A percentile compares a stretch with the other conserved stretches of the same genome.
These are phyloP conservation scores for Esox lucius DNA, from an alignment of 2,797 vertebrate genomes.

Conservation along the genomic window DNA sequence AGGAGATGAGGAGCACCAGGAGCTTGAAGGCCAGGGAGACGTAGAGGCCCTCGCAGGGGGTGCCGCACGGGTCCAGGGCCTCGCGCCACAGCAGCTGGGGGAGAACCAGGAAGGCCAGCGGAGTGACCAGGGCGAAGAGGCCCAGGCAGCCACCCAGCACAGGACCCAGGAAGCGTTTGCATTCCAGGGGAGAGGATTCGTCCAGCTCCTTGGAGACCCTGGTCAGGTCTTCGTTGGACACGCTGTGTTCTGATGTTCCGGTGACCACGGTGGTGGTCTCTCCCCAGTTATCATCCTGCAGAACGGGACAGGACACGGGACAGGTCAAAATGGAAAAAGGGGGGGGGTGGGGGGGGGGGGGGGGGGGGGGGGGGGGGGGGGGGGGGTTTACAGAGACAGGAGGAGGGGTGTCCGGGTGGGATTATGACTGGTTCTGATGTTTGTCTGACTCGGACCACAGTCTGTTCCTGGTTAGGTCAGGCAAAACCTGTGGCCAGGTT, in stretches of 20 bases:
- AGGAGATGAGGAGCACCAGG: conserved; percentile 87
- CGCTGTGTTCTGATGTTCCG: conserved; percentile 90
- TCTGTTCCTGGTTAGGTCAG: background rate
- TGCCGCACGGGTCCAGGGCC: conserved; percentile 81
- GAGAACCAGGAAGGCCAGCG: conserved; percentile 87
- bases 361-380: too few relatives aligned
- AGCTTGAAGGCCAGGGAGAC: conserved; percentile 93
- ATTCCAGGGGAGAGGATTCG: conserved; percentile 86
- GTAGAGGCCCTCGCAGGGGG: conserved; percentile 89
- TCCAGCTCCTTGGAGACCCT: conserved; percentile 91
- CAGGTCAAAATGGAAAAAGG: background rate
- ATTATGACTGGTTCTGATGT: background rate
- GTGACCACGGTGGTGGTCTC: conserved; percentile 93
- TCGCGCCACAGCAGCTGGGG: conserved; percentile 89
- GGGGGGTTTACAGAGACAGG: background rate
- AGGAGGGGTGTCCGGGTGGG: background rate
- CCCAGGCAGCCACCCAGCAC: conserved; percentile 81
- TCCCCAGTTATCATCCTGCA: conserved; percentile 92
- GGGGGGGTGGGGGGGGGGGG: too few relatives aligned
- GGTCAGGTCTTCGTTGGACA: conserved; percentile 91
- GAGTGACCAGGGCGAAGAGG: conserved; percentile 85
- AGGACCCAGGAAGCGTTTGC: conserved; percentile 83
- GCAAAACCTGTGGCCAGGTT: background rate
- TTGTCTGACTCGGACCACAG: background rate
- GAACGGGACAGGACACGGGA: background rate